A percentile compares a stretch with the other conserved stretches of the same genome.
Evolutionary conservation across 2,888 invertebrate genomes (phyloP).

Genomic region (Drosophila limbata): DNA sequence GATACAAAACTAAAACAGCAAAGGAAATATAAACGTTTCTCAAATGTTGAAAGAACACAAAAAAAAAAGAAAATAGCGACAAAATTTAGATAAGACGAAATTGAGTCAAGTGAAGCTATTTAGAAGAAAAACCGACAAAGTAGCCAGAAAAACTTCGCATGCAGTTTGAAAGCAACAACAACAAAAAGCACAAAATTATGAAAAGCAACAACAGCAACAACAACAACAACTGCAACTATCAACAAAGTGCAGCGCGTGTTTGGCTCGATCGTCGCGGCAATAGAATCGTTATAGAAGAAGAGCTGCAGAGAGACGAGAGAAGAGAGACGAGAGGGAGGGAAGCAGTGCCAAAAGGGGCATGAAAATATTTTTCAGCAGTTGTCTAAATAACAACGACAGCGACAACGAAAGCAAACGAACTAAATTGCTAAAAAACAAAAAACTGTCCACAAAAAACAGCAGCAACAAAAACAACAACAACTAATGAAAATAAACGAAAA

Average conservation of each 20-base stretch:
- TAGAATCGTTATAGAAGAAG: constrained; percentile 22
- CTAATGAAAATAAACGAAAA: constrained; percentile 80
- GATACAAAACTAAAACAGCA: constrained; percentile 43
- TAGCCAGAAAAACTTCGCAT: constrained; percentile 63
- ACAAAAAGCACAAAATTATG: constrained; percentile 51
- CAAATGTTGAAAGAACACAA: constrained; percentile 32
- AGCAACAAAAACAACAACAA: constrained; percentile 45
- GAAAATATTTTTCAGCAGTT: constrained; percentile 78
- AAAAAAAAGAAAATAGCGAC: constrained; percentile 36
- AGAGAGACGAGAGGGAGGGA: background rate
- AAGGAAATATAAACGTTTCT: constrained; percentile 39
- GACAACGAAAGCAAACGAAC: constrained; percentile 77
- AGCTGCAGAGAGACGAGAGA: background rate
- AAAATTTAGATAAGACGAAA: constrained; percentile 79
- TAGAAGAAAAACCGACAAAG: constrained; percentile 65
- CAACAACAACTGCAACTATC: constrained; percentile 29
- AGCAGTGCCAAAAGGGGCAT: constrained; percentile 33
- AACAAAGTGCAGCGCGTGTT: constrained; percentile 74
- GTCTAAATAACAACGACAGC: constrained; percentile 73
- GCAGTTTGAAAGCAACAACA: constrained; percentile 44
- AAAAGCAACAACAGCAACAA: constrained; percentile 41
- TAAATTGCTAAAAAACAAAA: constrained; percentile 75
- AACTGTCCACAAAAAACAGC: constrained; percentile 61
- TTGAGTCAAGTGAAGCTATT: constrained; percentile 62
- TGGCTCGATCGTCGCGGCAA: constrained; percentile 58